Evolutionary conservation across 1,140 invertebrate genomes (phyloP).

Genomic region (Cotesia vestalis): DNA sequence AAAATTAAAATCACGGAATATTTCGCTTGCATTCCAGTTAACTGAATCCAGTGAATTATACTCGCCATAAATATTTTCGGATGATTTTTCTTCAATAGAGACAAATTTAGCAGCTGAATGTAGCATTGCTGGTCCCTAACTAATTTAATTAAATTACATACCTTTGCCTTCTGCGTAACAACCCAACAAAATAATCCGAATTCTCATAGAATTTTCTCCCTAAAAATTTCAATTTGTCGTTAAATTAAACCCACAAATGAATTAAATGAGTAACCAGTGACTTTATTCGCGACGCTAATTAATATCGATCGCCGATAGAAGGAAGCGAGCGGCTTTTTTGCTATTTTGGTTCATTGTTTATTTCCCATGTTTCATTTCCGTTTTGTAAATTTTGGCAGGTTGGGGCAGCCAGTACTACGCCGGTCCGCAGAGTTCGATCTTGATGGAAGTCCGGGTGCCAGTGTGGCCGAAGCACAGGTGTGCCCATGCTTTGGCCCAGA

Average conservation of each 20-base stretch:
- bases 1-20: neutral
- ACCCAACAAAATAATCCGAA: too few species aligned
- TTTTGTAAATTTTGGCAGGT: slow-evolving; percentile 60
- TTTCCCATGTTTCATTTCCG: neutral
- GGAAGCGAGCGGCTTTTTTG: neutral
- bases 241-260: too few species aligned
- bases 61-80: too few species aligned
- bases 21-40: slow-evolving; percentile 29
- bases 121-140: too few species aligned
- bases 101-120: too few species aligned
- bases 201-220: too few species aligned
- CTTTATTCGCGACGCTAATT: too few species aligned
- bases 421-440: slow-evolving; percentile 73
- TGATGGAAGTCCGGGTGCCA: slow-evolving; percentile 82
- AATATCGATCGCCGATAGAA: neutral
- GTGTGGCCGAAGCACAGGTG: slow-evolving; percentile 82
- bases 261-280: too few species aligned
- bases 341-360: neutral
- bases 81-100: too few species aligned
- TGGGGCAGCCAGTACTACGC: slow-evolving; percentile 78
- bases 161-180: too few species aligned
- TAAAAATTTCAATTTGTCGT: too few species aligned
- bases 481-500: slow-evolving; percentile 70
- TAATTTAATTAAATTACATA: too few species aligned
- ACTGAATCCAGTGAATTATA: neutral